phyloP scores from a whole-genome alignment of 2,888 invertebrate species.

The Daptonema setosum region DNA sequence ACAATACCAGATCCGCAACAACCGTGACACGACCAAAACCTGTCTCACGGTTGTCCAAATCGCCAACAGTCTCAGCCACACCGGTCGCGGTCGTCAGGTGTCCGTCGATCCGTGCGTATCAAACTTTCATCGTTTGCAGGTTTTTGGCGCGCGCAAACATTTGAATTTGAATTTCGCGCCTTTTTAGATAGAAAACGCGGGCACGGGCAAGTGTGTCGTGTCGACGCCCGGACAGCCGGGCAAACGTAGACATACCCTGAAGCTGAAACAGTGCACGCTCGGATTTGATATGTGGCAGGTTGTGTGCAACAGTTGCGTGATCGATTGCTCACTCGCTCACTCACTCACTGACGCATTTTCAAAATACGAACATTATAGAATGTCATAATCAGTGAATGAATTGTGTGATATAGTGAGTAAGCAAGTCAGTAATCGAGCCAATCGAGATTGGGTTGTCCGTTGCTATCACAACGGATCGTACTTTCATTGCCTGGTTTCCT shows the following conservation, averaged over 20 bases:
- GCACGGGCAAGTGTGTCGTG: constrained; percentile 13
- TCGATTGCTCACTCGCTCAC: too few species aligned
- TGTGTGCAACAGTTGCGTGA: too few species aligned
- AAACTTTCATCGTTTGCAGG: not conserved
- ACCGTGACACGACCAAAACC: too few species aligned
- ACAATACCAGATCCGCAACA: too few species aligned
- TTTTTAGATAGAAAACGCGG: not conserved
- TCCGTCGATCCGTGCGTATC: not conserved
- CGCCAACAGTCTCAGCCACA: not conserved
- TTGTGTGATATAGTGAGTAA: too few species aligned
- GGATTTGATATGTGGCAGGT: constrained; percentile 29
- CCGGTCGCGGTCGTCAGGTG: not conserved
- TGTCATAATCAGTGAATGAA: too few species aligned
- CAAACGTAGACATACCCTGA: constrained; percentile 16
- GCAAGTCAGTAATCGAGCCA: too few species aligned
- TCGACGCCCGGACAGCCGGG: constrained; percentile 19
- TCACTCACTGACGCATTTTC: too few species aligned
- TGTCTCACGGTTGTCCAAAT: not conserved
- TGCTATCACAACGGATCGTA: too few species aligned
- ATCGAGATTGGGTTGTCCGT: too few species aligned
- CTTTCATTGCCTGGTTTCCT: too few species aligned
- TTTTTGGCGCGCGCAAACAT: not conserved
- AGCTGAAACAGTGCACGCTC: constrained; percentile 18
- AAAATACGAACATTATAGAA: too few species aligned
- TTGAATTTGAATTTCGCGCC: not conserved